phyloP scores from a whole-genome alignment of 2,113 vertebrate genomes.

The Abramis brama region DNA sequence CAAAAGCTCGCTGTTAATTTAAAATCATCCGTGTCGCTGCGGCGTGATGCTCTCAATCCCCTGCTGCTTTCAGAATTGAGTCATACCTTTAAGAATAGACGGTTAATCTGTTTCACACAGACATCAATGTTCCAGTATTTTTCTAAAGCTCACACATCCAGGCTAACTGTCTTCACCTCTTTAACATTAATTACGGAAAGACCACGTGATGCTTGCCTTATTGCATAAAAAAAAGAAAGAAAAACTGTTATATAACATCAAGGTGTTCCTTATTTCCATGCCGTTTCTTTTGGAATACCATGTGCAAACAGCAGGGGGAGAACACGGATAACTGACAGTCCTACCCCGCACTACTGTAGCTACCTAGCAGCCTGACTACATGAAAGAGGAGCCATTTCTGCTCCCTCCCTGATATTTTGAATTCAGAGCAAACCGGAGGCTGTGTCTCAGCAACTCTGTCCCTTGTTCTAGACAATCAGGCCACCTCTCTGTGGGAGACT shows the following conservation, averaged over 20 bases:
- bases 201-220: neutral
- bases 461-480: slow-evolving; percentile 58
- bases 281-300: neutral
- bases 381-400: slow-evolving; percentile 40
- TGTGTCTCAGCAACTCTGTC: slow-evolving; percentile 44
- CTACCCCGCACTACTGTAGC: neutral
- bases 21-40: neutral
- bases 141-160: neutral
- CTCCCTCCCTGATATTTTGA: slow-evolving; percentile 34
- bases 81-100: neutral
- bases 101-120: neutral
- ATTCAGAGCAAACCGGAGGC: slow-evolving; percentile 45
- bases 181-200: slow-evolving; percentile 1
- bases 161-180: neutral
- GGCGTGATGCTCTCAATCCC: neutral
- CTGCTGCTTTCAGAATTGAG: slow-evolving; percentile 16
- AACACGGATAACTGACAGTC: slow-evolving; percentile 35
- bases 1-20: slow-evolving; percentile 24
- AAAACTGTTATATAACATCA: slow-evolving; percentile 9
- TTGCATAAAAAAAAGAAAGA: neutral
- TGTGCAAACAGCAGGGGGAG: slow-evolving; percentile 52
- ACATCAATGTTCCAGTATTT: neutral
- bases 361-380: slow-evolving; percentile 14
- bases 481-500: slow-evolving; percentile 53
- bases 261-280: neutral